A percentile compares a stretch with the other conserved stretches of the same genome.
phyloP scores from a whole-genome alignment of 2,888 invertebrate genomes.

The Limnephilus rhombicus region DNA sequence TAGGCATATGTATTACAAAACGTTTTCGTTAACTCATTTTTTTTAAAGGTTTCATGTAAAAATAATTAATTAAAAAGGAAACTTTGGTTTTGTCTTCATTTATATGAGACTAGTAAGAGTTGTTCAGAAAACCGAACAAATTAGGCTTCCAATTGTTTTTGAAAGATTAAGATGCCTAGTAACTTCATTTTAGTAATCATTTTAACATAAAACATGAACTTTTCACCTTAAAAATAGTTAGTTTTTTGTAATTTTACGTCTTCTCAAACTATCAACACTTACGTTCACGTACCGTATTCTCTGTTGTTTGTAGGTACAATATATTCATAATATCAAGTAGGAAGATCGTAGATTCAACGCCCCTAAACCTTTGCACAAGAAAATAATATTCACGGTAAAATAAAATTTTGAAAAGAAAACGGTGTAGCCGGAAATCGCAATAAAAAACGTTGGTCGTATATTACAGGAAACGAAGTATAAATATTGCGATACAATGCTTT shows the following conservation, averaged over 20 bases:
- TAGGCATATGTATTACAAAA: too few species aligned
- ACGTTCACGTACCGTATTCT: neutral
- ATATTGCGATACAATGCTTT: slow-evolving; percentile 66
- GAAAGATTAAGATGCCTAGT: neutral
- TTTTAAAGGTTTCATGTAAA: too few species aligned
- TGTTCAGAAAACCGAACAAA: too few species aligned
- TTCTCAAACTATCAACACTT: neutral
- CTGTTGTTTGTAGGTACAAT: neutral
- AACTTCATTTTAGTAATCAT: too few species aligned
- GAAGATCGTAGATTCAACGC: neutral
- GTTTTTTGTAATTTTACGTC: too few species aligned
- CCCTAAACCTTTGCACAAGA: slow-evolving; percentile 10
- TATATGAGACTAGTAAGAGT: too few species aligned
- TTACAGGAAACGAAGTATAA: slow-evolving; percentile 65
- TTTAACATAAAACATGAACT: too few species aligned
- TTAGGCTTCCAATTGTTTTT: neutral
- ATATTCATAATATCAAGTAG: neutral
- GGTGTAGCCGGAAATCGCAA: slow-evolving; percentile 64
- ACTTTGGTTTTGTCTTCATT: too few species aligned
- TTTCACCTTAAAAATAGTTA: too few species aligned
- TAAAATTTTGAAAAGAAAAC: slow-evolving; percentile 34
- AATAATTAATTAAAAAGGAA: too few species aligned
- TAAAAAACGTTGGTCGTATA: slow-evolving; percentile 63
- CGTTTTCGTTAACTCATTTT: too few species aligned
- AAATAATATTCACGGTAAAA: slow-evolving; percentile 49